Evolutionary conservation across 2,888 invertebrate species (phyloP), one percentile per base, ranked within the genome.

Genomic region (Parasteatoda lunata): DNA sequence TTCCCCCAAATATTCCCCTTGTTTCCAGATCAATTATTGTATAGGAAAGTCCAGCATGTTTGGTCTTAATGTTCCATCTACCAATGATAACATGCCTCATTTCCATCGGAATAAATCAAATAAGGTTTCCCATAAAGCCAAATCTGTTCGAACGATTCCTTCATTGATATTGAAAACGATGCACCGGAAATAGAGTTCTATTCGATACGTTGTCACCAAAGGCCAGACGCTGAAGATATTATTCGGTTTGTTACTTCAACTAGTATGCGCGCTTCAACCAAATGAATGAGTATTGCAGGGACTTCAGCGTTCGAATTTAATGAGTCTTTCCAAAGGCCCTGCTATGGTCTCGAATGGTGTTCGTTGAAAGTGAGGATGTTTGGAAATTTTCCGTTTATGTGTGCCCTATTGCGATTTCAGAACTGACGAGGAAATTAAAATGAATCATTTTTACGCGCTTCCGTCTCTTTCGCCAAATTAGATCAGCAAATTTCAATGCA

Each of bases 41-140:
- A 30, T 30, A 30, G 30, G 30, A 2, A 30, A 30, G 30, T 30
- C 30, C 30, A 30, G 1, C 30, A 30, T 30, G 30, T 2, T 30
- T 30, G 30, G 30, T 30, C 30, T 30, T 30, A 30, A 30, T 30
- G 30, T 30, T 30, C 30, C 59, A 5, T 59, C 59, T 59, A 13
- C 13, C 51, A 52, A 47, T 73, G 65, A 72, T 80, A 49, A 45
- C 47, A 65, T 30, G 80, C 72, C 72, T 80, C 80, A 80, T 80
- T 80, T 80, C 80, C 72, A 73, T 73, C 65, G 9, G 72, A 73
- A 80, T 80, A 80, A 80, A 80, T 80, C 80, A 80, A 80, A 80
- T 73, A 73, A 45, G 65, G 65, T 51, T n/a, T 6, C n/a, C 80
- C 80, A 80, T 80, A 80, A 80, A 80, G 72, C 65, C 73, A 72